A percentile compares a stretch with the other conserved stretches of the same genome.
Evolutionary conservation across 2,888 invertebrate genomes (phyloP).

Genomic region (Boloria euphrosyne): DNA sequence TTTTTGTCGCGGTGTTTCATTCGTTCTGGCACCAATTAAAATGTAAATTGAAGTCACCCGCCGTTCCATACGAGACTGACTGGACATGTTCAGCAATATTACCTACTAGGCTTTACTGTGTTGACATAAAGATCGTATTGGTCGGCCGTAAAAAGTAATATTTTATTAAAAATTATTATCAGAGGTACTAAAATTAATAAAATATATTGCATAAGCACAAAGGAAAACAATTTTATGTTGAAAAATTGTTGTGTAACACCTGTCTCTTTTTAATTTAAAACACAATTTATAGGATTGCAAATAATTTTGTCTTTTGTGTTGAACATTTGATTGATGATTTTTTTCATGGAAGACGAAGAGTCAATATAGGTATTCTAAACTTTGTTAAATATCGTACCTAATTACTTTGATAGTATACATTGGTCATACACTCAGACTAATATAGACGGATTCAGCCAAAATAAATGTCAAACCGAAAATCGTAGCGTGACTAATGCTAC

Average conservation of each 20-base stretch:
- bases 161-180: background rate
- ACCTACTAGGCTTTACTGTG: background rate
- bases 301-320: too few species aligned
- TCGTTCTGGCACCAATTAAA: conserved; percentile 64
- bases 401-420: too few species aligned
- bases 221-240: background rate
- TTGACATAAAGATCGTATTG: conserved; percentile 1
- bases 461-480: too few species aligned
- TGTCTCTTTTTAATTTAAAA: background rate
- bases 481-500: too few species aligned
- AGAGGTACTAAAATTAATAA: background rate
- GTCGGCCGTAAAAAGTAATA: background rate
- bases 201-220: conserved; percentile 3
- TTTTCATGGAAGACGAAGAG: too few species aligned
- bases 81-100: background rate
- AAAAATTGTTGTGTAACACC: background rate
- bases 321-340: too few species aligned
- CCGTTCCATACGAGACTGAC: conserved; percentile 15
- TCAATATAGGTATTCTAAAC: too few species aligned
- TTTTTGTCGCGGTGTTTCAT: conserved; percentile 55
- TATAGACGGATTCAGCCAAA: too few species aligned
- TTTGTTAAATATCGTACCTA: too few species aligned
- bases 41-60: conserved; percentile 65
- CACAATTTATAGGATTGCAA: too few species aligned
- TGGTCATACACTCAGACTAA: too few species aligned